phyloP scores from a whole-genome alignment of 2,888 invertebrate genomes.

The Ptychoptera contaminata region DNA sequence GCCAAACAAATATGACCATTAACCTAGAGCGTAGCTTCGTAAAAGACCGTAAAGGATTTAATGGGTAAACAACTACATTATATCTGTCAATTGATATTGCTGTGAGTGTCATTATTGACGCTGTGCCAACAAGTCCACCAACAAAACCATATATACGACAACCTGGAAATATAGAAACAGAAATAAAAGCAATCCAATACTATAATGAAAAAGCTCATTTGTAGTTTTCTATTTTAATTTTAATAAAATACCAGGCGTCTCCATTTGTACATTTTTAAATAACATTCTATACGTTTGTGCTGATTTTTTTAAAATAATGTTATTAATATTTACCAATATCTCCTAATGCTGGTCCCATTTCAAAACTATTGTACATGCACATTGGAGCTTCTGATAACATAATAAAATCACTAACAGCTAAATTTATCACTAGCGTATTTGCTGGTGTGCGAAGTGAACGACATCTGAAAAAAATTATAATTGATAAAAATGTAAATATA shows the following conservation, averaged over 20 bases:
- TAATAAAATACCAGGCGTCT: too few species aligned
- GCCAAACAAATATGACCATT: constrained; percentile 50
- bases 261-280: too few species aligned
- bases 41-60: constrained; percentile 48
- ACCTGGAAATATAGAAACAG: constrained; percentile 33
- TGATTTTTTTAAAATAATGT: too few species aligned
- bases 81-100: constrained; percentile 71
- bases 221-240: too few species aligned
- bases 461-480: constrained; percentile 37
- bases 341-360: constrained; percentile 56
- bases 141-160: constrained; percentile 66
- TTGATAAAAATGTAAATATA: neutral
- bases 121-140: constrained; percentile 65
- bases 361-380: constrained; percentile 57
- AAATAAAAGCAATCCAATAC: too few species aligned
- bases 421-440: constrained; percentile 56
- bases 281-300: too few species aligned
- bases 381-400: constrained; percentile 58
- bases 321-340: constrained; percentile 39
- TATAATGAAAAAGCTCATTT: too few species aligned
- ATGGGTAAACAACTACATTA: constrained; percentile 63
- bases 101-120: constrained; percentile 64
- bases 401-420: constrained; percentile 57
- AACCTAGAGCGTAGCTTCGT: constrained; percentile 44
- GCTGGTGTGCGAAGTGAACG: constrained; percentile 56